Evolutionary conservation across 2,113 vertebrate genomes (phyloP).

Genomic region (Cichladusa arquata): DNA sequence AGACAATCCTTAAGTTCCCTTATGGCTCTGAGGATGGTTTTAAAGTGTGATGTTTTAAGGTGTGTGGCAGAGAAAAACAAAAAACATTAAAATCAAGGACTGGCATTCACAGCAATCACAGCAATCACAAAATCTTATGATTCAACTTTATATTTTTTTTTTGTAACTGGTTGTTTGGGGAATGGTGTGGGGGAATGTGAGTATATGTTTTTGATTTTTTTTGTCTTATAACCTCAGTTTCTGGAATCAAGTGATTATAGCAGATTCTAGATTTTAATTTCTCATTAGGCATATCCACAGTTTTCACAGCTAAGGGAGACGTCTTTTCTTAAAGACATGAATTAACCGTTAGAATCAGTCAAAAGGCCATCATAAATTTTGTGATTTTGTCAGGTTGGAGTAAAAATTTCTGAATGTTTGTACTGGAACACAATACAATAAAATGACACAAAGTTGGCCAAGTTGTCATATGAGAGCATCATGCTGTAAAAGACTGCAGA

Average conservation of each 20-base stretch:
- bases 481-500: not conserved
- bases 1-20: not conserved
- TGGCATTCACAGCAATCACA: not conserved
- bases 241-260: not conserved
- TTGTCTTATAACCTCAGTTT: not conserved
- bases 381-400: not conserved
- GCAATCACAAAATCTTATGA: not conserved
- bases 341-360: not conserved
- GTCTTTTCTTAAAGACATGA: not conserved
- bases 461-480: not conserved
- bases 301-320: not conserved
- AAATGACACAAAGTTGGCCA: not conserved
- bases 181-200: accelerated
- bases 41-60: not conserved
- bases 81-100: not conserved
- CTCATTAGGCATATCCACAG: not conserved
- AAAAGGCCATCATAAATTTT: not conserved
- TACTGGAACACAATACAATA: not conserved
- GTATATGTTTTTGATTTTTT: accelerated
- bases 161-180: not conserved
- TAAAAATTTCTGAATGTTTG: not conserved
- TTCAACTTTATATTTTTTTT: not conserved
- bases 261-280: not conserved
- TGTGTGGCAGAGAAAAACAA: not conserved
- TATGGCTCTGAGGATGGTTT: not conserved